Evolutionary conservation across 2,113 vertebrate species (phyloP).

Genomic region (Pangasianodon gigas): DNA sequence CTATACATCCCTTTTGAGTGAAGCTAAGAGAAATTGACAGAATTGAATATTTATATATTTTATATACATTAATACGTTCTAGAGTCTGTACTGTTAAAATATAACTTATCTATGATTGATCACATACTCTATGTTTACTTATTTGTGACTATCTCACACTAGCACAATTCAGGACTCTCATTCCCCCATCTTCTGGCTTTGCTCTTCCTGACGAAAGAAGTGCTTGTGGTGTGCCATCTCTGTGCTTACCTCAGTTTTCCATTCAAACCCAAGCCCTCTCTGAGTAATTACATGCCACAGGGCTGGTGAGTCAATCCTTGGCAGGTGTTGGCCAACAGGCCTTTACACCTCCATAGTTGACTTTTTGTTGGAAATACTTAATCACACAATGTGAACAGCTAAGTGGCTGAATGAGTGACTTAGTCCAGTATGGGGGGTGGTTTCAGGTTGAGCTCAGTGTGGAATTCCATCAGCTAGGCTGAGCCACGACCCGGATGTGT

Average conservation of each 20-base stretch:
- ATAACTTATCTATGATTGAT: not conserved
- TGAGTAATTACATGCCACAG: slow-evolving; percentile 38
- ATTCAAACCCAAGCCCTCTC: slow-evolving; percentile 25
- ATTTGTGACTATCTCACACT: not conserved
- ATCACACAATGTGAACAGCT: not conserved
- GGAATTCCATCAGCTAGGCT: slow-evolving; percentile 49
- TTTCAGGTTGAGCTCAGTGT: slow-evolving; percentile 53
- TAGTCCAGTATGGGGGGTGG: not conserved
- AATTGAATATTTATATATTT: not conserved
- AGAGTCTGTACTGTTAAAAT: not conserved
- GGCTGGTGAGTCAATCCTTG: slow-evolving; percentile 27
- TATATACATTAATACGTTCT: no score
- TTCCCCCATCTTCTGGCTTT: not conserved
- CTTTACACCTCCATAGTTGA: slow-evolving; percentile 28
- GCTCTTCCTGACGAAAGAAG: not conserved
- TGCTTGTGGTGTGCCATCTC: slow-evolving; percentile 9
- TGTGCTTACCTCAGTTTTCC: slow-evolving; percentile 17
- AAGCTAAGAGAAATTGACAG: not conserved
- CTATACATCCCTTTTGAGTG: not conserved
- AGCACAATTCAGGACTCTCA: not conserved
- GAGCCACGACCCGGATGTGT: slow-evolving; percentile 27
- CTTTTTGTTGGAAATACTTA: not conserved
- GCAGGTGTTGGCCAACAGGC: slow-evolving; percentile 37
- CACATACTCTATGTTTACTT: not conserved
- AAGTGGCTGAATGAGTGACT: not conserved